Evolutionary conservation across 2,888 invertebrate genomes (phyloP).

Genomic region (Stramonita haemastoma): DNA sequence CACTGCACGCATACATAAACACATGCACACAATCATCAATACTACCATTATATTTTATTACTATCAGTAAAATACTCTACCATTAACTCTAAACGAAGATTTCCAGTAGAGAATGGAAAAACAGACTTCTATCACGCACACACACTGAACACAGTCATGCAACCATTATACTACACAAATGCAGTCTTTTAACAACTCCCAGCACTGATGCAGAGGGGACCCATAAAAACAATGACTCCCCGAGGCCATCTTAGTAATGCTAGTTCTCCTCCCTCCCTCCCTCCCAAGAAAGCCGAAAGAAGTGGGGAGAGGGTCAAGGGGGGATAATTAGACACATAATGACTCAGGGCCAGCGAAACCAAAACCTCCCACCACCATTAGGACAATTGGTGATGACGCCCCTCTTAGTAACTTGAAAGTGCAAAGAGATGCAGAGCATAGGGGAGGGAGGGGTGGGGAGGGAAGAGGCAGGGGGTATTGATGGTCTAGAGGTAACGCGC

Average conservation of each 20-base stretch:
- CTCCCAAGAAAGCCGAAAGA: background rate
- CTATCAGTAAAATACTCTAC: no score
- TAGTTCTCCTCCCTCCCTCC: background rate
- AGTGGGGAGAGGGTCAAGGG: background rate
- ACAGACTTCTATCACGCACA: no score
- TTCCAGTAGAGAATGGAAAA: no score
- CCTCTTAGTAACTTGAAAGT: conserved; percentile 26
- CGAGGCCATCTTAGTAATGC: background rate
- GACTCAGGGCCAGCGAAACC: background rate
- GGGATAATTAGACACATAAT: conserved; percentile 24
- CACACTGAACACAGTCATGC: no score
- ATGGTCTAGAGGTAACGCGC: no score
- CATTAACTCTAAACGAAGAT: no score
- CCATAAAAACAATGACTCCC: background rate
- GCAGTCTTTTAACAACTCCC: background rate
- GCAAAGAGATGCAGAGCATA: background rate
- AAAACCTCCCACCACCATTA: background rate
- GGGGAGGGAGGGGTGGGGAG: background rate
- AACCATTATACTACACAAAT: no score
- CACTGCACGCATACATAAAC: background rate
- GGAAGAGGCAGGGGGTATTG: background rate
- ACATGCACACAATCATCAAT: no score
- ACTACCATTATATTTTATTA: no score
- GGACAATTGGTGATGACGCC: conserved; percentile 1
- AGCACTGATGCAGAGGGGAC: background rate